Evolutionary conservation across 2,113 vertebrate species (phyloP).

Genomic region (Condylura cristata): DNA sequence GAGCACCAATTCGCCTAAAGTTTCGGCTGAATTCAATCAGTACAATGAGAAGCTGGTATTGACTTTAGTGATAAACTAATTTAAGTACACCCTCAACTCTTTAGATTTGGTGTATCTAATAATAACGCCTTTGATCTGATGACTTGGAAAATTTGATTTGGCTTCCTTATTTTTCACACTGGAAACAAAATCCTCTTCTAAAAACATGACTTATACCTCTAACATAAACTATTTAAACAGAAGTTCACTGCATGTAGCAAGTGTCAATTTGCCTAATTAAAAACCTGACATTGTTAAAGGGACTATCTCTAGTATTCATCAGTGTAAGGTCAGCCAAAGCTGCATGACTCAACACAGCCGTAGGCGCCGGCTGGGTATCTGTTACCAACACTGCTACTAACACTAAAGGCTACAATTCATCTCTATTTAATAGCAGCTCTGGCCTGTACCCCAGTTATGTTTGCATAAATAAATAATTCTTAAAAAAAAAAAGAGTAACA

Average conservation of each 20-base stretch:
- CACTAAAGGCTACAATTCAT: not conserved
- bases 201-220: not conserved
- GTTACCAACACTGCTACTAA: not conserved
- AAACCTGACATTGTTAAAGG: not conserved
- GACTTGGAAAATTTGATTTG: slow-evolving; percentile 32
- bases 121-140: not conserved
- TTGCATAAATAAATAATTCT: too few species aligned
- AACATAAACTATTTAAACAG: slow-evolving; percentile 18
- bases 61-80: not conserved
- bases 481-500: too few species aligned
- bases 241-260: slow-evolving; percentile 14
- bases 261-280: not conserved
- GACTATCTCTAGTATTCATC: not conserved
- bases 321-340: not conserved
- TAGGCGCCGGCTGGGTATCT: not conserved
- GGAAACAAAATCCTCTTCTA: slow-evolving; percentile 34
- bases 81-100: not conserved
- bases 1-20: not conserved
- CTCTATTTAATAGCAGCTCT: too few species aligned
- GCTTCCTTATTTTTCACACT: not conserved
- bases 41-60: not conserved
- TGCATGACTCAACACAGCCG: not conserved
- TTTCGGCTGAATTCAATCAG: not conserved
- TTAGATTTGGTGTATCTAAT: not conserved
- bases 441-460: too few species aligned